Conservation (phyloP, 2,888 invertebrate genomes). For the Nysson spinosus region DNA sequence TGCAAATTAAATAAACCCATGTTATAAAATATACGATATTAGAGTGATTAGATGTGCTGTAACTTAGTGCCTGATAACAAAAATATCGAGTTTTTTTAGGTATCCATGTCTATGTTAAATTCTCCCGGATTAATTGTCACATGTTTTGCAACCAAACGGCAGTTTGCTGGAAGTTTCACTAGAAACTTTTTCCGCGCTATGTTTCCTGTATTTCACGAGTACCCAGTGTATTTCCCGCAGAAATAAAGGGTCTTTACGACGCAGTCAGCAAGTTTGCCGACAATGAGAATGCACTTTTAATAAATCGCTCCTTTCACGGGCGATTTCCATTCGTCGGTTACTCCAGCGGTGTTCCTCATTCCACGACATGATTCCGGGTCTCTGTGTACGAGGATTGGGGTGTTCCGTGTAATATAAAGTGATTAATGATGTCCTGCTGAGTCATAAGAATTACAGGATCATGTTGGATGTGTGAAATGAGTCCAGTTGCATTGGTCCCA, state of each 20-base stretch:
- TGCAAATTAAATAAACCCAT: too few relatives aligned
- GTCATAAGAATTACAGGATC: not conserved
- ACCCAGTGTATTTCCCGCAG: conserved; percentile 3
- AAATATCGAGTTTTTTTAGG: too few relatives aligned
- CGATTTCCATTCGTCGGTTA: conserved; percentile 44
- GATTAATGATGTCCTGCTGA: conserved; percentile 34
- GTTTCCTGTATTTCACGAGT: too few relatives aligned
- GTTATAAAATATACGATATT: too few relatives aligned
- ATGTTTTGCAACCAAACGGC: too few relatives aligned
- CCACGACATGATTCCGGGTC: conserved; percentile 18
- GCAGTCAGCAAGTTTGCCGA: conserved; percentile 69
- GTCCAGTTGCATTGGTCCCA: not conserved
- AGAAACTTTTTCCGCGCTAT: too few relatives aligned
- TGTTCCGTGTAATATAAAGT: conserved; percentile 29
- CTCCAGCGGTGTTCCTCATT: conserved; percentile 1
- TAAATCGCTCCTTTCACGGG: conserved; percentile 70
- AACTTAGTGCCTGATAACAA: too few relatives aligned
- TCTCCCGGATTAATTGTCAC: too few relatives aligned
- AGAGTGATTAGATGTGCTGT: too few relatives aligned
- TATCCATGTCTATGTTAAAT: too few relatives aligned
- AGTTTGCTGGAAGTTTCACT: too few relatives aligned
- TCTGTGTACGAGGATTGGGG: conserved; percentile 21
- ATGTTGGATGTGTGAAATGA: not conserved
- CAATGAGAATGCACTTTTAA: conserved; percentile 75
- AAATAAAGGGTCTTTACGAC: conserved; percentile 36